These are phyloP conservation scores for Myioborus miniatus DNA, from an alignment of 2,797 vertebrate genomes.

Conservation along the genomic window DNA sequence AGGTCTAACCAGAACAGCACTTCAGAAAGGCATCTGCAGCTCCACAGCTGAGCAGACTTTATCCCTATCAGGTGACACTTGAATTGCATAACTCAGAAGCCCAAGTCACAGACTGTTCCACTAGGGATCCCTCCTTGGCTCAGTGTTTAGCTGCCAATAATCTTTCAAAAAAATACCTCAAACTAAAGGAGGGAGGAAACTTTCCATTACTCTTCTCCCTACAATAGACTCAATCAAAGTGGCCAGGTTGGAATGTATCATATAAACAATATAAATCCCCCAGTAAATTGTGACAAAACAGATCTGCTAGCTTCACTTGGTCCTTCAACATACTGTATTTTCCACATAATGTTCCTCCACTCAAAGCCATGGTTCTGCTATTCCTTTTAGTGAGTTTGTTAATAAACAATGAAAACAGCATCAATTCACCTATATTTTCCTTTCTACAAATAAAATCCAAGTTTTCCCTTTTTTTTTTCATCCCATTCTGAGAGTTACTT, in stretches of 20 bases:
- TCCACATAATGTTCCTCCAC: neutral
- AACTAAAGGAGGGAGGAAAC: neutral
- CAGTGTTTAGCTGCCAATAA: neutral
- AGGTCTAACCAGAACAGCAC: neutral
- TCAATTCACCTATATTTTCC: neutral
- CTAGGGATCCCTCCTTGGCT: neutral
- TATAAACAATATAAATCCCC: neutral
- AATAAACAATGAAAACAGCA: neutral
- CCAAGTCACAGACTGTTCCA: neutral
- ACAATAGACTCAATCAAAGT: neutral
- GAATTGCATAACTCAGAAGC: neutral
- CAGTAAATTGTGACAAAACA: neutral
- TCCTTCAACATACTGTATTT: neutral
- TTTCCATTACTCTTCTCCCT: neutral
- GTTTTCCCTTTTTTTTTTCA: neutral
- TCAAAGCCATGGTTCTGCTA: neutral
- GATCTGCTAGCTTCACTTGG: neutral
- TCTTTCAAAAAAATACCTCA: neutral
- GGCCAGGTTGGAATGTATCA: neutral
- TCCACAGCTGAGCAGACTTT: neutral
- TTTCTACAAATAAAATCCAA: neutral
- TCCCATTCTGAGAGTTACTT: neutral
- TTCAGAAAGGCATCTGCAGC: neutral
- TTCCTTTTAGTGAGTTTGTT: neutral
- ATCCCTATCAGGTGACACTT: neutral